Evolutionary conservation across 2,888 invertebrate genomes (phyloP), one percentile per base, ranked within the genome.

Genomic region (Drosophila borealis): DNA sequence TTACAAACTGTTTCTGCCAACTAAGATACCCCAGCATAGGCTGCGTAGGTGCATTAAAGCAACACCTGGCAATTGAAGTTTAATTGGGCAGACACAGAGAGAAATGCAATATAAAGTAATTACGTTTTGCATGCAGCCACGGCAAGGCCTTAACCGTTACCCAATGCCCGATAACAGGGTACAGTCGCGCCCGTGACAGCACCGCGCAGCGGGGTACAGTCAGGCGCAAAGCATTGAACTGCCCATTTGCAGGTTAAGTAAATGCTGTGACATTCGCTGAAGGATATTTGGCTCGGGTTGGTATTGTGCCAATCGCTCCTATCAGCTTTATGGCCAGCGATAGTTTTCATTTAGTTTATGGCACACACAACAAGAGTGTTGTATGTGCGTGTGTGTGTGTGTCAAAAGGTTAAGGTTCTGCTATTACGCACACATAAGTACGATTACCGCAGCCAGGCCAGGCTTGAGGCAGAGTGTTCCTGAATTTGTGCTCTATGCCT

Each of bases 61-160:
- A 78, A 56, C 67, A 70, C 82, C 68, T 63, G 70, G 83, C 80
- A 83, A 80, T 86, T 80, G 77, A 61, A 72, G 83, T 86, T 86
- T 83, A 83, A 86, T 80, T 80, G 80, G 72, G 66, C 76, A 70
- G 79, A 78, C 74, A 48, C 56, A 49, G 64, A 48, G 70, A 46
- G 63, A 78, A 64, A 74, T 73, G 80, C 70, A 56, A 76, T 74
- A 73, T 78, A 78, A 74, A 78, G 78, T 73, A 74, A 74, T 73
- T 78, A 74, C 62, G 67, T 45, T 74, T 49, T 60, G 55, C 74
- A 48, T 69, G 73, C 70, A 48, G 75, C 55, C 29, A 44, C 36
- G 53, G 60, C 13, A 36, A 57, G 37, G 53, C 29, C 53, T 71
- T 48, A 56, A 60, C 41, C 49, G 44, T 25, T 51, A 67, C 39